Base-by-base conservation (phyloP, 2,888 invertebrate genomes). In the Arrhopalites spinosus region DNA sequence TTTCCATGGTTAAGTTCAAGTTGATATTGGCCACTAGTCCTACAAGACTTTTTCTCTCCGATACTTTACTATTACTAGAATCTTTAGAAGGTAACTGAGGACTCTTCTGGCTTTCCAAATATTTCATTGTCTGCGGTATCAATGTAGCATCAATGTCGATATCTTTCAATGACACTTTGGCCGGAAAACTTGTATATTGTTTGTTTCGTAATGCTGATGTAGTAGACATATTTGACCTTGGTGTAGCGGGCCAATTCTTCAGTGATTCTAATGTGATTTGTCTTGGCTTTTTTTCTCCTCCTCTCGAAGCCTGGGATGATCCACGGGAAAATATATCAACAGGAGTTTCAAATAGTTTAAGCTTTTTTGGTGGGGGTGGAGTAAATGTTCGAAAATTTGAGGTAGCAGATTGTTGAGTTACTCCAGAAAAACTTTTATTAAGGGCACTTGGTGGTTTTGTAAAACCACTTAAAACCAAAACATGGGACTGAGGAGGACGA, bases 221-320 rank as follows among this genome's bases (percentile, higher is more conserved):
- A n/a, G n/a, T n/a, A n/a, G n/a, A n/a, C n/a, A n/a, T n/a, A n/a
- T n/a, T n/a, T n/a, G n/a, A 13, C 29, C 30, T 64, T 64, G 64
- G 23, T 64, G 30, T 20, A 2, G 64, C 30, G 23, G 27, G 30
- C 64, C 64, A 64, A 20, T 43, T 64, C 27, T 64, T 64, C 15
- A 64, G n/a, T 30, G 30, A 36, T 17, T 64, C 64, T 43, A 64
- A 23, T 8, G 64, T 64, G n/a, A 64, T 29, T 36, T 64, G 64
- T 17, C 36, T 7, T 7, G 30, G 64, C 7, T 30, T 30, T 11
- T 25, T 59, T 23, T 7, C 23, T 23, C 13, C 25, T 5, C 15
- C 8, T 15, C 11, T 27, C 25, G 25, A n/a, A n/a, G n/a, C n/a
- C n/a, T n/a, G 25, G 11, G 25, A 25, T 50, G 50, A 13, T 36